A percentile compares a stretch with the other conserved stretches of the same genome.
phyloP scores from a whole-genome alignment of 2,888 invertebrate genomes.

The Julus scanicus region DNA sequence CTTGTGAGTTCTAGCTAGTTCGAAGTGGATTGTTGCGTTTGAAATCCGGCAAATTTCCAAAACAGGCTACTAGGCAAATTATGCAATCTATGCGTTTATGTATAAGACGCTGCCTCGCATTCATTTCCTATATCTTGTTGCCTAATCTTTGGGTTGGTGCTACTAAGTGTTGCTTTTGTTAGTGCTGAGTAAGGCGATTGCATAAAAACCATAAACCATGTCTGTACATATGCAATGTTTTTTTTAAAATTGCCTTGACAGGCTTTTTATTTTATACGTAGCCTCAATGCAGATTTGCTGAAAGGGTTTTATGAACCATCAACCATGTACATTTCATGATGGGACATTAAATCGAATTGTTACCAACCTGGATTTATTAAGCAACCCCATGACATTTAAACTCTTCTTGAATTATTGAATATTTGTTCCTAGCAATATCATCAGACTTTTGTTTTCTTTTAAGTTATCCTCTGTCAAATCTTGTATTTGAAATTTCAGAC shows the following conservation, averaged over 20 bases:
- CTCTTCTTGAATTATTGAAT: too few species aligned
- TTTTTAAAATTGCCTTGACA: not conserved
- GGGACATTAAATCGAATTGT: too few species aligned
- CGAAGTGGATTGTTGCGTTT: not conserved
- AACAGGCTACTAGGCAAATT: not conserved
- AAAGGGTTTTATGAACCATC: too few species aligned
- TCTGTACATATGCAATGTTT: not conserved
- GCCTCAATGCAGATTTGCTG: not conserved
- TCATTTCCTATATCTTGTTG: slow-evolving; percentile 10
- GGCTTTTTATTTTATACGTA: not conserved
- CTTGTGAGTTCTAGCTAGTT: not conserved
- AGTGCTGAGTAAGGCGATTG: not conserved
- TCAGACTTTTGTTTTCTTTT: too few species aligned
- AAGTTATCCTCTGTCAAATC: too few species aligned
- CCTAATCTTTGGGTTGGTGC: not conserved
- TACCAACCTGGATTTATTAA: too few species aligned
- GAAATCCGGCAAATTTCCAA: slow-evolving; percentile 16
- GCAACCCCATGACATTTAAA: too few species aligned
- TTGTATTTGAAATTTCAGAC: too few species aligned
- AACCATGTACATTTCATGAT: too few species aligned
- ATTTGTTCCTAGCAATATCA: too few species aligned
- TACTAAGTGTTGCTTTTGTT: not conserved
- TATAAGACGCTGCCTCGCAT: not conserved
- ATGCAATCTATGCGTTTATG: not conserved
- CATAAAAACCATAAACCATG: not conserved